Percentiles rank a stretch among this genome's conserved stretches.
These are phyloP conservation scores for Fopius arisanus DNA, from an alignment of 1,140 invertebrate genomes.

Conservation along the genomic window DNA sequence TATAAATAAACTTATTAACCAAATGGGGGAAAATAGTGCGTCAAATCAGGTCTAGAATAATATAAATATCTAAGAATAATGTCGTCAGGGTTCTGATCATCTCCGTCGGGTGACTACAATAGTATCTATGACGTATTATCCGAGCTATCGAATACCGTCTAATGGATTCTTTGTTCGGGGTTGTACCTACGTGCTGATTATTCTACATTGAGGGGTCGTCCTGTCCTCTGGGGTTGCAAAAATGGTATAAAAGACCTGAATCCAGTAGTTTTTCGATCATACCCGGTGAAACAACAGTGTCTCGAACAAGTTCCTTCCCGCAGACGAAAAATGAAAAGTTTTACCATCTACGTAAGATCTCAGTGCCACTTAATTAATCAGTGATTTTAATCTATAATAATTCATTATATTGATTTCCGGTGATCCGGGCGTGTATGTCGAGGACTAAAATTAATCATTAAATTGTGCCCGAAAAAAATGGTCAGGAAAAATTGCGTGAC, in stretches of 20 bases:
- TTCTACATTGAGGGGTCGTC: too few species aligned
- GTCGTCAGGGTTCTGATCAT: background rate
- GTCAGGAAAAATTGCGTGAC: too few species aligned
- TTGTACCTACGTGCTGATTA: conserved; percentile 9
- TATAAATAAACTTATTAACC: background rate
- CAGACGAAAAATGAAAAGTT: background rate
- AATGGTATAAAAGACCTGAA: conserved; percentile 25
- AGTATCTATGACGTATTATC: conserved; percentile 9
- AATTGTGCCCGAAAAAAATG: too few species aligned
- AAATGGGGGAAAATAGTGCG: background rate
- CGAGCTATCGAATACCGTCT: conserved; percentile 42
- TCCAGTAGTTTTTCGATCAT: background rate
- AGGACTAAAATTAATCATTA: too few species aligned
- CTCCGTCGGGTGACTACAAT: background rate
- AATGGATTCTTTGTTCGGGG: conserved; percentile 42
- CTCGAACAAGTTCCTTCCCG: background rate
- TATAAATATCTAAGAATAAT: background rate
- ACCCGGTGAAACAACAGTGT: background rate
- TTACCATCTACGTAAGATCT: conserved; percentile 5
- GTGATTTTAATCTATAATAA: too few species aligned
- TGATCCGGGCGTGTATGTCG: too few species aligned
- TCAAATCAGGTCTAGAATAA: background rate
- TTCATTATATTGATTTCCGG: too few species aligned
- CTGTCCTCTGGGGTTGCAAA: too few species aligned
- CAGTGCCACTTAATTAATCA: too few species aligned